Evolutionary conservation across 1,140 invertebrate species (phyloP).

Genomic region (Leguminivora glycinivorella): DNA sequence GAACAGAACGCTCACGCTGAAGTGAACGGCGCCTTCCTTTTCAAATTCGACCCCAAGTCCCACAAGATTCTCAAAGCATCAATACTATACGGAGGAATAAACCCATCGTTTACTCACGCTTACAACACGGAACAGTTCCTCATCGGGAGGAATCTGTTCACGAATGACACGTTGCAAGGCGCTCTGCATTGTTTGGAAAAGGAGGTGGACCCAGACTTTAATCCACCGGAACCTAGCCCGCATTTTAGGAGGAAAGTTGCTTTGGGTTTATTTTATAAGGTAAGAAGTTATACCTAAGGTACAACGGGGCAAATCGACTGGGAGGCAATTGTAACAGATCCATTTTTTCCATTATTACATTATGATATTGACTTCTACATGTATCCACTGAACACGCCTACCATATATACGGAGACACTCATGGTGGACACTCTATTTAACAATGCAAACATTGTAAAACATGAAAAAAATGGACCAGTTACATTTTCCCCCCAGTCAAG

Average conservation of each 20-base stretch:
- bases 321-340: too few relatives aligned
- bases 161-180: constrained; percentile 71
- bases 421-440: too few relatives aligned
- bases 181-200: constrained; percentile 79
- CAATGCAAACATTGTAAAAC: too few relatives aligned
- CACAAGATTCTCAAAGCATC: constrained; percentile 69
- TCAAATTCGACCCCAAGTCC: constrained; percentile 76
- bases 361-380: too few relatives aligned
- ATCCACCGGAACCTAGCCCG: constrained; percentile 81
- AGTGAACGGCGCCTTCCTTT: constrained; percentile 84
- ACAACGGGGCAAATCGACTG: too few relatives aligned
- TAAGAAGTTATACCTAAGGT: constrained; percentile 48
- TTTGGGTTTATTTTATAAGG: constrained; percentile 84
- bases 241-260: constrained; percentile 82
- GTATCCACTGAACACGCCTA: too few relatives aligned
- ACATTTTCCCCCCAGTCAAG: too few relatives aligned
- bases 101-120: constrained; percentile 84
- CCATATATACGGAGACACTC: too few relatives aligned
- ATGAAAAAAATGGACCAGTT: too few relatives aligned
- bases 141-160: constrained; percentile 73
- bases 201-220: constrained; percentile 82
- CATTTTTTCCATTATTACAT: too few relatives aligned
- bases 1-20: constrained; percentile 86
- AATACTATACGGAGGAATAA: constrained; percentile 82
- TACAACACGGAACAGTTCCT: constrained; percentile 82